Percentiles rank a stretch among this genome's conserved stretches.
Evolutionary conservation across 2,797 vertebrate species (phyloP).

Genomic region (Ispidina picta): DNA sequence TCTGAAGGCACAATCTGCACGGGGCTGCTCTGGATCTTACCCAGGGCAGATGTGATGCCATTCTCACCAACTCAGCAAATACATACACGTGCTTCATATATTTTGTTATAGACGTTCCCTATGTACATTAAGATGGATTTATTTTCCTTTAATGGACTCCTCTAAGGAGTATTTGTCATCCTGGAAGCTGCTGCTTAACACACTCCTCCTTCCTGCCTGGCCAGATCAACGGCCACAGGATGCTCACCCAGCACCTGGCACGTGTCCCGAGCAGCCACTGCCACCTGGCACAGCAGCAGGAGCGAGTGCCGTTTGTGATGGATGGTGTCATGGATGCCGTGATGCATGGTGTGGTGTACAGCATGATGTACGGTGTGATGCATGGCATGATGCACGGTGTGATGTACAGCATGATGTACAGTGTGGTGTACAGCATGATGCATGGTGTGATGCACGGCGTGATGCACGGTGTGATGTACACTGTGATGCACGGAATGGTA

Average conservation of each 20-base stretch:
- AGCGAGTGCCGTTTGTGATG: background rate
- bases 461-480: no score
- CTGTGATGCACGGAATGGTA: no score
- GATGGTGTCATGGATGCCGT: no score
- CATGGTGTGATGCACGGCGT: no score
- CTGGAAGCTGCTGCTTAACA: background rate
- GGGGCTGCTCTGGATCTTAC: background rate
- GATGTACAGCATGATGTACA: no score
- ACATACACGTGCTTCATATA: background rate
- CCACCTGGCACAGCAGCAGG: background rate
- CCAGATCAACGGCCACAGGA: background rate
- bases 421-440: no score
- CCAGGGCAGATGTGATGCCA: background rate
- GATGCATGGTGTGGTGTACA: no score
- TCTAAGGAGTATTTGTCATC: constrained; percentile 6
- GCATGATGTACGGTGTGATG: no score
- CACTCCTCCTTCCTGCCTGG: background rate
- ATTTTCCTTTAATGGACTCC: background rate
- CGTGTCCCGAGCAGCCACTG: rapidly evolving
- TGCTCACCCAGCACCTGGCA: background rate
- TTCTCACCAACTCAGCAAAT: background rate
- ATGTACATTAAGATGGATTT: background rate
- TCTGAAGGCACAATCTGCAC: background rate
- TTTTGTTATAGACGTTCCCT: background rate
- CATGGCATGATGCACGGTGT: no score